Conservation (phyloP, 2,888 invertebrate genomes). For the Brenthis hecate region DNA sequence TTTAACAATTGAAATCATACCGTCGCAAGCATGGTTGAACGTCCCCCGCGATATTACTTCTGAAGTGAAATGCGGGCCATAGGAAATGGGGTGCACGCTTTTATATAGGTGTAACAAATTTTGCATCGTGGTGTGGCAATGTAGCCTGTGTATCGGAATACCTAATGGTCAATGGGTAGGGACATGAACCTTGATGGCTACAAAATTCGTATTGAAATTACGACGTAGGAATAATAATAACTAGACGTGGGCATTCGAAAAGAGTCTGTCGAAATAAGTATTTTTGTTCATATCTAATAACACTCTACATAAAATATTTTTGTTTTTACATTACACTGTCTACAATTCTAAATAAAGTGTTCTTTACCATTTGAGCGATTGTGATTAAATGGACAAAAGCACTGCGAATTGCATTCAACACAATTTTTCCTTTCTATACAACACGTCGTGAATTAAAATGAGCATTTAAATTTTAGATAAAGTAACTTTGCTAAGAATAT, state of each 20-base stretch:
- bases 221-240: constrained; percentile 76
- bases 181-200: constrained; percentile 78
- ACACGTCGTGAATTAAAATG: constrained; percentile 9
- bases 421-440: constrained; percentile 5
- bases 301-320: not conserved
- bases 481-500: not conserved
- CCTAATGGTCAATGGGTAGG: constrained; percentile 78
- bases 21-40: constrained; percentile 61
- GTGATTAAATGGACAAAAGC: constrained; percentile 7
- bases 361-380: not conserved
- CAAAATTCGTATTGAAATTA: constrained; percentile 78
- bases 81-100: constrained; percentile 73
- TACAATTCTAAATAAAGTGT: not conserved
- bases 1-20: constrained; percentile 49
- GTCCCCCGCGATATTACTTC: constrained; percentile 61
- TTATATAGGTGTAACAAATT: constrained; percentile 82
- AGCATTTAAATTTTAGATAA: constrained; percentile 10
- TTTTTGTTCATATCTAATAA: constrained; percentile 13
- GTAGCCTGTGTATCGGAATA: constrained; percentile 72
- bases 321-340: not conserved
- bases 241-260: constrained; percentile 66
- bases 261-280: constrained; percentile 50
- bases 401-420: not conserved
- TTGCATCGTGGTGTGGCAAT: constrained; percentile 79
- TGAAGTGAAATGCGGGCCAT: constrained; percentile 73